phyloP scores from a whole-genome alignment of 1,140 invertebrate species.

The Meloidogyne chitwoodi region DNA sequence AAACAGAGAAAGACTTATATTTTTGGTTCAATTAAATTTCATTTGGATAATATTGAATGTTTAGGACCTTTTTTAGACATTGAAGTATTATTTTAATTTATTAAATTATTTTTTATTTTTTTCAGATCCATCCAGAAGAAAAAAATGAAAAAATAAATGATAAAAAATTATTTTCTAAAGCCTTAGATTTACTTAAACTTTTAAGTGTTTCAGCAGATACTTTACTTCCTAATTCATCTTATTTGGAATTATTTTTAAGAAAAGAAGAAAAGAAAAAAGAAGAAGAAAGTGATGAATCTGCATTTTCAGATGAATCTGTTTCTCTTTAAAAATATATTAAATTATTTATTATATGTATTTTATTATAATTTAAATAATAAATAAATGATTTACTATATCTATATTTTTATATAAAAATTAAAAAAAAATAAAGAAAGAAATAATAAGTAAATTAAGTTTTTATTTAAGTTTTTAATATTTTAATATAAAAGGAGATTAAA shows the following conservation, averaged over 20 bases:
- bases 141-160: background rate
- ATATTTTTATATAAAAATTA: no score
- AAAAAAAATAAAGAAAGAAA: no score
- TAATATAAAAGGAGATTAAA: no score
- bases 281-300: constrained; percentile 16
- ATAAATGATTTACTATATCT: no score
- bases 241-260: constrained; percentile 19
- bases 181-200: background rate
- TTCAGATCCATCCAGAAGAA: constrained; percentile 17
- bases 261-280: background rate
- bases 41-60: constrained; percentile 22
- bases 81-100: constrained; percentile 3
- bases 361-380: no score
- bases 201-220: background rate
- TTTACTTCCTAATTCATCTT: constrained; percentile 4
- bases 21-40: constrained; percentile 9
- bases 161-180: constrained; percentile 10
- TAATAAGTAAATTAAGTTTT: no score
- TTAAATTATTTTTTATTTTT: background rate
- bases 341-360: no score
- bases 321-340: background rate
- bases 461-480: no score
- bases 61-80: constrained; percentile 26
- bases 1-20: constrained; percentile 17
- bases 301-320: constrained; percentile 13